Evolutionary conservation across 2,888 invertebrate species (phyloP).

Genomic region (Synergus japonicus): DNA sequence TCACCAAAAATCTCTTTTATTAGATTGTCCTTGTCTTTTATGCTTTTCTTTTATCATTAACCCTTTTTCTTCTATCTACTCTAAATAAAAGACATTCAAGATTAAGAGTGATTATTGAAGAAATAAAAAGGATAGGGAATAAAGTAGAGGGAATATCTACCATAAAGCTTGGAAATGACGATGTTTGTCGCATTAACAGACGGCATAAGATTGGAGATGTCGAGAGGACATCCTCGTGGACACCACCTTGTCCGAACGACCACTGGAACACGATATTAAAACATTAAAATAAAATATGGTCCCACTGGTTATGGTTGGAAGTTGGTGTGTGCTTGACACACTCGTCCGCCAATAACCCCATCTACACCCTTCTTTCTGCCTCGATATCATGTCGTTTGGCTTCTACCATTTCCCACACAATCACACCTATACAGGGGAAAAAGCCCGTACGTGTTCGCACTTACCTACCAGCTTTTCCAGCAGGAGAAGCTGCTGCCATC

Average conservation of each 20-base stretch:
- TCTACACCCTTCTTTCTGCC: conserved; percentile 57
- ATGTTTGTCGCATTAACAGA: conserved; percentile 55
- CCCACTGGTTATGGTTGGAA: conserved; percentile 61
- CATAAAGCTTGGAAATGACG: conserved; percentile 36
- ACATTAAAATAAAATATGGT: conserved; percentile 76
- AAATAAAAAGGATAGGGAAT: neutral
- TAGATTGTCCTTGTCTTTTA: neutral
- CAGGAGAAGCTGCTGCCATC: conserved; percentile 63
- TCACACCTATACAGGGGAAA: conserved; percentile 45
- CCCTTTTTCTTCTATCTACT: no score
- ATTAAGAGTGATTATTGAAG: neutral
- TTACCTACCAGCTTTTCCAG: conserved; percentile 38
- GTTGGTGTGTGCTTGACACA: conserved; percentile 64
- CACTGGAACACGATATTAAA: conserved; percentile 75
- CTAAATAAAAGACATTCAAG: no score
- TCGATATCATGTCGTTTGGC: conserved; percentile 53
- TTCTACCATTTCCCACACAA: conserved; percentile 50
- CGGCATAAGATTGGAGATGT: conserved; percentile 44
- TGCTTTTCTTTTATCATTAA: no score
- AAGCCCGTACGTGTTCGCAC: conserved; percentile 35
- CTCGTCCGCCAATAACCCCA: conserved; percentile 64
- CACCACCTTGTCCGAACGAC: conserved; percentile 75
- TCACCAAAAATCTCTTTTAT: neutral
- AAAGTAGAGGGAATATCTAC: conserved; percentile 29
- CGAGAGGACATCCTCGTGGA: conserved; percentile 60